Evolutionary conservation across 2,113 vertebrate species (phyloP).

Genomic region (Strigops habroptila): DNA sequence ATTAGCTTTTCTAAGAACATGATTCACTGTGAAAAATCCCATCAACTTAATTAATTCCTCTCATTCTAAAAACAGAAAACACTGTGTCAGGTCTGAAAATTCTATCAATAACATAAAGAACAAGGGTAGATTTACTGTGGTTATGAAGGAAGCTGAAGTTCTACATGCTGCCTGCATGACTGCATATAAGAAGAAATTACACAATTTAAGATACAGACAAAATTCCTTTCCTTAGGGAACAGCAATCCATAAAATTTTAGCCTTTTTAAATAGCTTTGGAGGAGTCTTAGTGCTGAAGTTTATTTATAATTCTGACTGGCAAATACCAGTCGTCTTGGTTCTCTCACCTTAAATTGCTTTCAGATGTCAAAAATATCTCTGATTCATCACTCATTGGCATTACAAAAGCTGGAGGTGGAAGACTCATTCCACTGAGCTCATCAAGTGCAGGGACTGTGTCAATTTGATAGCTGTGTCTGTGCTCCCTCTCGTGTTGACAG

Average conservation of each 20-base stretch:
- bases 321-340: conserved; percentile 5
- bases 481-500: conserved; percentile 19
- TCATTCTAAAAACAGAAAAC: not conserved
- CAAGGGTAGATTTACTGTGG: not conserved
- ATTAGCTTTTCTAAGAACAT: conserved; percentile 19
- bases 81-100: not conserved
- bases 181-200: not conserved
- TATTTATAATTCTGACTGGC: conserved; percentile 50
- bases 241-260: not conserved
- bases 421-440: not conserved
- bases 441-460: conserved; percentile 28
- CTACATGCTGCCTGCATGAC: not conserved
- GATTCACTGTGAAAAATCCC: not conserved
- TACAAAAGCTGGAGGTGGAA: conserved; percentile 38
- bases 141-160: not conserved
- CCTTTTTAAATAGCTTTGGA: conserved; percentile 25
- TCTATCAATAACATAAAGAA: not conserved
- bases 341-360: conserved; percentile 52
- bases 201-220: not conserved
- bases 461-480: conserved; percentile 19
- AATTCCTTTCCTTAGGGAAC: not conserved
- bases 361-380: conserved; percentile 47
- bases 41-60: not conserved
- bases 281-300: not conserved
- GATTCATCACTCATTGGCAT: conserved; percentile 30